phyloP scores from a whole-genome alignment of 2,888 invertebrate genomes.

The Neoitamus cyanurus region DNA sequence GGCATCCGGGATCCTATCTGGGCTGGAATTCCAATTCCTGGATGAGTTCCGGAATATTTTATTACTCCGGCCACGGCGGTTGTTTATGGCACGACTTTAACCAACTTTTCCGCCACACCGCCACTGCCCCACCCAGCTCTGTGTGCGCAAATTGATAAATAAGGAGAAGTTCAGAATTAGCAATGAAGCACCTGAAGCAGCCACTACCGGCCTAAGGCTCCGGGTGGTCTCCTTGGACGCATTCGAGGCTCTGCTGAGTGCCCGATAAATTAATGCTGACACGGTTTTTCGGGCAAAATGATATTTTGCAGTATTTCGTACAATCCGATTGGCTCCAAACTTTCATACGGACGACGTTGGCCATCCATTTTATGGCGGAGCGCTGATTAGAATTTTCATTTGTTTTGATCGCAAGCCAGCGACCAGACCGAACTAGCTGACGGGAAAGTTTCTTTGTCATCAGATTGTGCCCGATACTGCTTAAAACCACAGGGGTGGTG shows the following conservation, averaged over 20 bases:
- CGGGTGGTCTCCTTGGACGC: background rate
- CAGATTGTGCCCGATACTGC: background rate
- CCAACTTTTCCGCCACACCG: background rate
- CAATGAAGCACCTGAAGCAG: background rate
- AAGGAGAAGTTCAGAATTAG: background rate
- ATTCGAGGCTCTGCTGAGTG: background rate
- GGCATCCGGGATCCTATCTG: slow-evolving; percentile 3
- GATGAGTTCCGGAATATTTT: slow-evolving; percentile 26
- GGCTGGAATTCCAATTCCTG: slow-evolving; percentile 17
- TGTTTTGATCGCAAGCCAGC: background rate
- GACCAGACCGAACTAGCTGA: background rate
- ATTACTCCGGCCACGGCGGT: background rate
- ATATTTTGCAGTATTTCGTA: background rate
- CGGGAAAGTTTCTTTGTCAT: background rate
- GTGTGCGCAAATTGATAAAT: background rate
- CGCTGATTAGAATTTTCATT: background rate
- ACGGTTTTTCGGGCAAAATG: background rate
- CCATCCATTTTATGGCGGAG: background rate
- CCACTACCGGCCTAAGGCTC: background rate
- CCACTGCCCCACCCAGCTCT: background rate
- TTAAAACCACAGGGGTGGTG: background rate
- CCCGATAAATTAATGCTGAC: background rate
- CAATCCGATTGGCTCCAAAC: background rate
- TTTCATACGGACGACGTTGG: background rate
- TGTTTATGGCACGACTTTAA: slow-evolving; percentile 20